phyloP scores from a whole-genome alignment of 2,888 invertebrate species.

The Carabus problematicus region DNA sequence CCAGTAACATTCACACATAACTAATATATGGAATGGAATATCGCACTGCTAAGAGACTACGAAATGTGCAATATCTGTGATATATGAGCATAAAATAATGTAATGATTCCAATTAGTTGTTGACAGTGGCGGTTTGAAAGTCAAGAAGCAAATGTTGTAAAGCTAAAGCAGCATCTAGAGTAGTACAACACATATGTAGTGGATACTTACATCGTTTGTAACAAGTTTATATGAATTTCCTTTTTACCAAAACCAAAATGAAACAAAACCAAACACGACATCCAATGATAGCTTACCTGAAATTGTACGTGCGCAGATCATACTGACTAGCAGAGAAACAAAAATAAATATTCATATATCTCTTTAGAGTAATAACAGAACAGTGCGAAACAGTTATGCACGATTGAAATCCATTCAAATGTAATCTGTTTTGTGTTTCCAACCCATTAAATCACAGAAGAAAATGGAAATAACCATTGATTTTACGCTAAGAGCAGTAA shows the following conservation, averaged over 20 bases:
- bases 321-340: conserved; percentile 43
- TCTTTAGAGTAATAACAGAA: conserved; percentile 22
- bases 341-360: conserved; percentile 32
- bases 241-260: conserved; percentile 22
- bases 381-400: not conserved
- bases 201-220: conserved; percentile 36
- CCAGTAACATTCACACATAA: no score
- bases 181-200: conserved; percentile 34
- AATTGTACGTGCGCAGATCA: conserved; percentile 43
- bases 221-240: not conserved
- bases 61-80: conserved; percentile 43
- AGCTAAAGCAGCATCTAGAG: conserved; percentile 5
- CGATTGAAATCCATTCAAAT: not conserved
- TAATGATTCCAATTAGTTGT: conserved; percentile 26
- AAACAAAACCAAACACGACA: conserved; percentile 19
- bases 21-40: conserved; percentile 7
- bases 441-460: not conserved
- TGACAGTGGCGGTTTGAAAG: conserved; percentile 31
- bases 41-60: conserved; percentile 31
- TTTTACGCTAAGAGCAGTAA: not conserved
- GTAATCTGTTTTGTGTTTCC: no score
- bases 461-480: not conserved
- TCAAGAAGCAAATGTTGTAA: not conserved
- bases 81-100: conserved; percentile 29
- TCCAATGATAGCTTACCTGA: conserved; percentile 44